A percentile compares a stretch with the other conserved stretches of the same genome.
Conservation (phyloP, 2,797 vertebrate species). For the Nothura maculosa region DNA sequence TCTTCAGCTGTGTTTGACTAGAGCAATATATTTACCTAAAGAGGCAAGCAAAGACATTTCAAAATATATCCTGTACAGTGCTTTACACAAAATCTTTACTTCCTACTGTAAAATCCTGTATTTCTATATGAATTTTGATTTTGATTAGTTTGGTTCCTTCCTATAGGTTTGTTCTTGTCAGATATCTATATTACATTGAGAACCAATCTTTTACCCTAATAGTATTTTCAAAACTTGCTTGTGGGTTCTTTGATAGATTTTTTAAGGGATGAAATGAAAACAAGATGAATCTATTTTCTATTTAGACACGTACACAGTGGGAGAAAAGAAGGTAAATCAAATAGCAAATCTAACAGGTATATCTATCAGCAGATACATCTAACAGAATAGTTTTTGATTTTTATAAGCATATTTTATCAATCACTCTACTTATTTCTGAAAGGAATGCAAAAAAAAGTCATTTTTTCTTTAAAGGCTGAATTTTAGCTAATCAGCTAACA, state of each 20-base stretch:
- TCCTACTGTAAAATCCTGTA: not conserved
- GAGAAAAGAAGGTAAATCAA: not conserved
- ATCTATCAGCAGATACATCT: not conserved
- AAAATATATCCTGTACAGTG: not conserved
- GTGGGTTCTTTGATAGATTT: not conserved
- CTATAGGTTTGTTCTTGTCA: not conserved
- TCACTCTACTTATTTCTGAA: not conserved
- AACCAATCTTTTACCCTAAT: not conserved
- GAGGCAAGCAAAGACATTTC: not conserved
- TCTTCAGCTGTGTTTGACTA: constrained; percentile 3
- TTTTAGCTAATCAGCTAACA: not conserved
- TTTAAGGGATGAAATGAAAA: not conserved
- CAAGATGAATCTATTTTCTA: not conserved
- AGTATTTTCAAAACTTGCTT: not conserved
- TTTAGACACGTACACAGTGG: not conserved
- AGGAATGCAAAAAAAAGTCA: not conserved
- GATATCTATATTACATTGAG: not conserved
- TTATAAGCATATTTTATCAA: not conserved
- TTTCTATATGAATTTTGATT: not conserved
- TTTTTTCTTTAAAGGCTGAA: rapidly evolving
- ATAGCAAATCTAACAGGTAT: not conserved
- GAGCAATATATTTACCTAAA: constrained; percentile 36
- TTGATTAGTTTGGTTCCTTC: constrained; percentile 2
- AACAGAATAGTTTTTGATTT: not conserved
- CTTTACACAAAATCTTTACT: not conserved